Conservation (phyloP, 2,797 vertebrate species). For the Potorous gilbertii region DNA sequence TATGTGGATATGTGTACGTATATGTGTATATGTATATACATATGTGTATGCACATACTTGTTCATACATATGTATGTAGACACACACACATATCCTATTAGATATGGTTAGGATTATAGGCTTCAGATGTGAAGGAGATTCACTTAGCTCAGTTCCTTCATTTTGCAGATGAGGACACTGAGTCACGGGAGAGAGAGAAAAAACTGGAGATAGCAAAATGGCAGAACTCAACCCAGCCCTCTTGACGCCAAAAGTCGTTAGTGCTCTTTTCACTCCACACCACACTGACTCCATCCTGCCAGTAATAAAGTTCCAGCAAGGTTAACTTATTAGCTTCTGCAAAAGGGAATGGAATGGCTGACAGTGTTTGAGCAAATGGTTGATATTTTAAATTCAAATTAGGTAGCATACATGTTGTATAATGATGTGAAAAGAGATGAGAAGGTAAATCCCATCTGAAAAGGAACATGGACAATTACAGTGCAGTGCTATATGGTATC, state of each 20-base stretch:
- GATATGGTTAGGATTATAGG: background rate
- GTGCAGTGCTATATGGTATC: background rate
- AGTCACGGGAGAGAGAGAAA: background rate
- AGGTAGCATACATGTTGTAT: background rate
- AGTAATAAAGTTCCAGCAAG: background rate
- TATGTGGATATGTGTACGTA: too few relatives aligned
- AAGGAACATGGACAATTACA: background rate
- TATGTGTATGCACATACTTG: too few relatives aligned
- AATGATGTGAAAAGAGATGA: background rate
- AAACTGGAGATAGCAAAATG: background rate
- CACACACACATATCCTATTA: background rate
- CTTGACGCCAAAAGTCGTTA: background rate
- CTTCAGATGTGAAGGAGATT: background rate
- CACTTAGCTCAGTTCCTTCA: background rate
- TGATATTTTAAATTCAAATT: background rate
- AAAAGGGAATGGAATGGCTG: fast-evolving
- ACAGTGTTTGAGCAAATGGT: background rate
- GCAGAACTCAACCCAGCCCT: background rate
- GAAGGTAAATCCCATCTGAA: background rate
- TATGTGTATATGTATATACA: background rate
- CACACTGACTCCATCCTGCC: background rate
- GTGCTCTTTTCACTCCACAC: fast-evolving
- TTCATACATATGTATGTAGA: too few relatives aligned
- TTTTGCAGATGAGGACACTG: background rate
- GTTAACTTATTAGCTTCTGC: background rate